These are phyloP conservation scores for Sminthurides aquaticus DNA, from an alignment of 2,888 invertebrate species.

Conservation along the genomic window DNA sequence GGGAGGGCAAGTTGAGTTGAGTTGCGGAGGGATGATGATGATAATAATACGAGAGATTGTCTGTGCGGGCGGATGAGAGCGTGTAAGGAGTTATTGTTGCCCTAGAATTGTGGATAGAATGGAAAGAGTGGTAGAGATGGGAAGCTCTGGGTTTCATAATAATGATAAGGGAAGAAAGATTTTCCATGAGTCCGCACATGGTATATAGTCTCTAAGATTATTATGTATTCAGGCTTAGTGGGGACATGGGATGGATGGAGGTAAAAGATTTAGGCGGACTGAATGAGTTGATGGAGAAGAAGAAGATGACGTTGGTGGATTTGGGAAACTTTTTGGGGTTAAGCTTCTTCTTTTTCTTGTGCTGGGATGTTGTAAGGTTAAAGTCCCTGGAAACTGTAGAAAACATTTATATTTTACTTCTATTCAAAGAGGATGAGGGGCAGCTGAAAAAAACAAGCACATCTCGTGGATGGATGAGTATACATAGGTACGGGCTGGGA, in stretches of 20 bases:
- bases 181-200: too few relatives aligned
- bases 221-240: not conserved
- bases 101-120: too few relatives aligned
- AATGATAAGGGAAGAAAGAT: too few relatives aligned
- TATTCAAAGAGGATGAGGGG: too few relatives aligned
- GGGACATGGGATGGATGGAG: not conserved
- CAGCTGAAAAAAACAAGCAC: not conserved
- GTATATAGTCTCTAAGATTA: too few relatives aligned
- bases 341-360: not conserved
- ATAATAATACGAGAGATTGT: not conserved
- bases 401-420: too few relatives aligned
- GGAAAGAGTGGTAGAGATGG: not conserved
- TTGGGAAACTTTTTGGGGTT: not conserved
- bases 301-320: not conserved
- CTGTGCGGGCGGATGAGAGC: not conserved
- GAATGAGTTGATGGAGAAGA: not conserved
- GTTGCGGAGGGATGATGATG: not conserved
- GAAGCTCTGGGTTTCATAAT: not conserved
- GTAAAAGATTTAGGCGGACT: not conserved
- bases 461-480: too few relatives aligned
- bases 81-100: not conserved
- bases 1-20: not conserved
- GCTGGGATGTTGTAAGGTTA: too few relatives aligned
- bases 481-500: too few relatives aligned
- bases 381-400: not conserved